phyloP scores from a whole-genome alignment of 2,113 vertebrate species.

The Arizona elegans region DNA sequence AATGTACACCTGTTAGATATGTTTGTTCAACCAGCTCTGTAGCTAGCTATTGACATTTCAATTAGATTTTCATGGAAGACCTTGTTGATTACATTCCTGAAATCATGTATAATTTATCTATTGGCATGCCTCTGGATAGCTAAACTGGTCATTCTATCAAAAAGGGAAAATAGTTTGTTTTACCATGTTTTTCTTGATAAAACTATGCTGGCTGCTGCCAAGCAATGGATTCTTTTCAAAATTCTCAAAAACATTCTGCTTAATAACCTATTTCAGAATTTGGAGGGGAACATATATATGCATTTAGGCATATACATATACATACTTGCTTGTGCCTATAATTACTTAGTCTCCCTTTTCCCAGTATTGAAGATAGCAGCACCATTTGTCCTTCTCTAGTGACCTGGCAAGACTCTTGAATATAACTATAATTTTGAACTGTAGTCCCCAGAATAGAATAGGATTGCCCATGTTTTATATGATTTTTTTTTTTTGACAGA shows the following conservation, averaged over 20 bases:
- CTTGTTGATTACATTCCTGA: background rate
- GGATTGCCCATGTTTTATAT: background rate
- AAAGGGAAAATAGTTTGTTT: background rate
- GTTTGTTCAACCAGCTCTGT: background rate
- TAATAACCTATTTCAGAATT: background rate
- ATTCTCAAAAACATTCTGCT: background rate
- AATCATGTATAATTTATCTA: background rate
- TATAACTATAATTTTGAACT: background rate
- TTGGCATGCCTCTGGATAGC: background rate
- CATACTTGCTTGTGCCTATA: background rate
- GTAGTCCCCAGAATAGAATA: background rate
- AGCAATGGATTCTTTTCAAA: background rate
- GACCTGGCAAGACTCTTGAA: background rate
- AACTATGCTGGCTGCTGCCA: background rate
- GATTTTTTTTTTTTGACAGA: constrained; percentile 67
- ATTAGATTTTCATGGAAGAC: background rate
- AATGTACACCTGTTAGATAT: background rate
- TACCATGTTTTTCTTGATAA: background rate
- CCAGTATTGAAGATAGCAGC: background rate
- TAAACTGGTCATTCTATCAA: background rate
- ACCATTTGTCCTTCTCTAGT: background rate
- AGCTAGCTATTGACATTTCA: background rate
- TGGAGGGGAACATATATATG: background rate
- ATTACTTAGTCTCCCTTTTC: background rate
- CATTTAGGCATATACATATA: background rate